Evolutionary conservation across 2,113 vertebrate species (phyloP).

Genomic region (Emydocephalus ijimae): DNA sequence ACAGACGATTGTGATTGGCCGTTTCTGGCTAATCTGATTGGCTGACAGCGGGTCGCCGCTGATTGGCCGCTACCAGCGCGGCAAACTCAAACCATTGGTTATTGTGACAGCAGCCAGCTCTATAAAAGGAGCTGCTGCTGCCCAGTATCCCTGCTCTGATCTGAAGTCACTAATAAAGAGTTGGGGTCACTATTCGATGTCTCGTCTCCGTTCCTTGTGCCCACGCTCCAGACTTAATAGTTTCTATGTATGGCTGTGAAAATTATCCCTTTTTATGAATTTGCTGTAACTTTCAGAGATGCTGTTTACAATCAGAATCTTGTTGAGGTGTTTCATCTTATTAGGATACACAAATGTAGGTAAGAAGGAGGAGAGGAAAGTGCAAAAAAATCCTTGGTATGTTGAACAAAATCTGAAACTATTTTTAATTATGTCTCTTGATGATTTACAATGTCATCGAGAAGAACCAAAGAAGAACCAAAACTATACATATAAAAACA

Average conservation of each 20-base stretch:
- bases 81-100: no score
- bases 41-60: no score
- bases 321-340: not conserved
- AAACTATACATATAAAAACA: not conserved
- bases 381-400: not conserved
- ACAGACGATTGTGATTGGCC: no score
- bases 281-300: not conserved
- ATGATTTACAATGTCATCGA: not conserved
- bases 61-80: no score
- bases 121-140: no score
- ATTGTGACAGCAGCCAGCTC: no score
- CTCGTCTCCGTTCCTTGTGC: no score
- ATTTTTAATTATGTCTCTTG: not conserved
- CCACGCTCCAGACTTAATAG: no score
- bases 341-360: not conserved
- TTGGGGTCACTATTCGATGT: no score
- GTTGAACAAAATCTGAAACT: not conserved
- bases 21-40: no score
- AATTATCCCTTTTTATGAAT: not conserved
- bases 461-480: not conserved
- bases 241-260: not conserved
- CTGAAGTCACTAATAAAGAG: no score
- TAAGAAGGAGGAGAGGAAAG: not conserved
- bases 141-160: no score
- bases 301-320: not conserved